A percentile compares a stretch with the other conserved stretches of the same genome.
phyloP scores from a whole-genome alignment of 2,888 invertebrate genomes.

The Cephus runcator region DNA sequence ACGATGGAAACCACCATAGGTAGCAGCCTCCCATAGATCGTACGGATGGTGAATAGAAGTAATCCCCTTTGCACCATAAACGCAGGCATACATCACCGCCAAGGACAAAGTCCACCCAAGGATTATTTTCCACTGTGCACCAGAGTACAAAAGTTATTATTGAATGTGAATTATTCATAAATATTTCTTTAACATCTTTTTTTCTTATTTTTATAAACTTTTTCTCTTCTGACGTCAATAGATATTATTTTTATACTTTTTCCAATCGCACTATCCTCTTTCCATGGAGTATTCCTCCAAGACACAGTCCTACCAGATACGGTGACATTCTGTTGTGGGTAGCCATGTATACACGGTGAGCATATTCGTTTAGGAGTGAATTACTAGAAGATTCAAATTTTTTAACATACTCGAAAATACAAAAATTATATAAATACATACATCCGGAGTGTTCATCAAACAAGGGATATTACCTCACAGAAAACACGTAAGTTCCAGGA shows the following conservation, averaged over 20 bases:
- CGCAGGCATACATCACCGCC: conserved; percentile 32
- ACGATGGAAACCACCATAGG: conserved; percentile 65
- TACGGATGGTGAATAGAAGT: conserved; percentile 57
- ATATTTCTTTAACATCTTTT: background rate
- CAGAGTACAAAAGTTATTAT: background rate
- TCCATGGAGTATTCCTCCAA: conserved; percentile 8
- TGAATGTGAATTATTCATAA: background rate
- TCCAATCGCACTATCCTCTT: conserved; percentile 1
- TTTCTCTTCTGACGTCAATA: background rate
- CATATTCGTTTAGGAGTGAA: conserved; percentile 15
- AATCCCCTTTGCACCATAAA: conserved; percentile 45
- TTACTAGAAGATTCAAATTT: conserved; percentile 6
- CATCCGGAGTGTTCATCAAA: background rate
- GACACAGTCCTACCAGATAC: conserved; percentile 13
- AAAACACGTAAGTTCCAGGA: conserved; percentile 75
- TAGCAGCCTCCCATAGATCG: conserved; percentile 52
- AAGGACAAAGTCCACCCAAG: conserved; percentile 18
- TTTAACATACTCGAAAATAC: background rate
- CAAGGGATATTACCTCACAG: conserved; percentile 68
- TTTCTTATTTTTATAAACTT: background rate
- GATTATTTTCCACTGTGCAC: conserved; percentile 7
- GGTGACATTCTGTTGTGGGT: conserved; percentile 19
- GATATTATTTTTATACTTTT: conserved; percentile 1
- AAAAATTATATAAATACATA: too few species aligned
- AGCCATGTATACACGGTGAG: conserved; percentile 19